Base-by-base conservation (phyloP, 2,888 invertebrate species). In the Tipula vernalis region DNA sequence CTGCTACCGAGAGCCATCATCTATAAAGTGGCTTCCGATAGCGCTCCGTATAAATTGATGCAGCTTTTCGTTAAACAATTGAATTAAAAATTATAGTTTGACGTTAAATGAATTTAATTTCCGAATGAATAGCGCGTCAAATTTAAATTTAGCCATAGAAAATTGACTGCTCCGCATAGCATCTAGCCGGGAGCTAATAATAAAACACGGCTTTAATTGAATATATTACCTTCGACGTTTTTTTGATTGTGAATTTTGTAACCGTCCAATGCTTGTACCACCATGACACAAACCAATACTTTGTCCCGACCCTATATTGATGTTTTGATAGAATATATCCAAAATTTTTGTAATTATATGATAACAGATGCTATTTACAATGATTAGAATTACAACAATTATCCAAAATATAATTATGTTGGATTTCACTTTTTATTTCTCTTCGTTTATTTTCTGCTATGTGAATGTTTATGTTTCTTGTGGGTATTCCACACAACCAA, bases 241-340 rank as follows among this genome's bases (percentile, higher is more conserved):
- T 89, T 93, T 92, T 89, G 92, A 90, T 91, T 92, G 91, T 90
- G 92, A 91, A 89, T 90, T 91, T 92, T 93, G 92, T 91, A 90
- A 90, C 89, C 90, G 90, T 90, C 92, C 90, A 91, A 91, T 87
- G 92, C 92, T 90, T 90, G 91, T 91, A 89, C 92, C 92, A 90
- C 92, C 91, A 90, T 92, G 91, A 90, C 92, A 91, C 88, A 91
- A 90, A 89, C 91, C 92, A 89, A 91, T 91, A 91, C 93, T 93
- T 89, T 93, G 93, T 90, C 92, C 92, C 88, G 93, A 92, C 91
- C 93, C 93, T 93, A 93, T 93, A 91, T 92, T 93, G 91, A 90
- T 89, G 51, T 57, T 36, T 51, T 86, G 13, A 51, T 39, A 47
- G 4, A 44, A n/a, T 85, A 18, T 85, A 85, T 85, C 85, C 85